These are phyloP conservation scores for Napeogenes sylphis DNA, from an alignment of 2,888 invertebrate genomes.

Conservation along the genomic window DNA sequence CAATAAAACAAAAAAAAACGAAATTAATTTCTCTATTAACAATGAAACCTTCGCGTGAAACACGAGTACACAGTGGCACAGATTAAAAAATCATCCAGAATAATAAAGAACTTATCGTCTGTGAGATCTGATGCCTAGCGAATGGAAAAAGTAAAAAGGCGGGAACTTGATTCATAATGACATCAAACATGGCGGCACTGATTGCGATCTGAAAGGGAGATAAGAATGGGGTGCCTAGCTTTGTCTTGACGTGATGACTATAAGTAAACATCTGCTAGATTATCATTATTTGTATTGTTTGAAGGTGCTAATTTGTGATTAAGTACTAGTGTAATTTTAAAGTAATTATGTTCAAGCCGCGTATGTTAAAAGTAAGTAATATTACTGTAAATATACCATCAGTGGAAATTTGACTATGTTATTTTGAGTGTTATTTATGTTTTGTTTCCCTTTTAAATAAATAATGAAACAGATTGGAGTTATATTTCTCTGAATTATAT, in stretches of 20 bases:
- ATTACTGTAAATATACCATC: no score
- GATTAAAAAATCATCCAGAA: constrained; percentile 75
- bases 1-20: constrained; percentile 47
- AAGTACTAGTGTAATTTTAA: constrained; percentile 21
- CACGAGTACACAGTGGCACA: constrained; percentile 36
- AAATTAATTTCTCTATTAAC: constrained; percentile 55
- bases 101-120: constrained; percentile 74
- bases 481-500: no score
- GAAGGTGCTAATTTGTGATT: constrained; percentile 29
- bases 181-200: constrained; percentile 70
- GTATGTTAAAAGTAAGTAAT: no score
- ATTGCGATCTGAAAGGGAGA: constrained; percentile 71
- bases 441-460: no score
- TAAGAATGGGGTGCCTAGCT: constrained; percentile 60
- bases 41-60: constrained; percentile 32
- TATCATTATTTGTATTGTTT: constrained; percentile 26
- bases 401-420: no score
- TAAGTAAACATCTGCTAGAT: constrained; percentile 42
- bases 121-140: constrained; percentile 71
- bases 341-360: constrained; percentile 10
- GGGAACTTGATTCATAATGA: constrained; percentile 74
- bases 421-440: no score
- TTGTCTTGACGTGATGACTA: constrained; percentile 38
- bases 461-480: no score
- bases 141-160: constrained; percentile 67